Conservation (phyloP, 1,140 invertebrate genomes). For the Rhyacophila brunnea region DNA sequence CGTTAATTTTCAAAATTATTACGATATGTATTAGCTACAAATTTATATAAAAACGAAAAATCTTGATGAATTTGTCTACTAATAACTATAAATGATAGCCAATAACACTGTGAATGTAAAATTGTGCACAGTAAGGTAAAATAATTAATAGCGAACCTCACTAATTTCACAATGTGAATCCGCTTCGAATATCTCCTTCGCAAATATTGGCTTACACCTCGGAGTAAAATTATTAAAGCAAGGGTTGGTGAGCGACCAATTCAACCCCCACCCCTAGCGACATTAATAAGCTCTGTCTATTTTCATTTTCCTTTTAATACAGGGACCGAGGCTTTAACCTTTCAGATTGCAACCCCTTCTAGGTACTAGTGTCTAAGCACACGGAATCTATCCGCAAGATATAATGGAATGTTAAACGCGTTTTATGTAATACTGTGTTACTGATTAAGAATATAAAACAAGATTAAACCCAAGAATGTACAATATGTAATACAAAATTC, state of each 20-base stretch:
- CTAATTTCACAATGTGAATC: not conserved
- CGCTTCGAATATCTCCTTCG: not conserved
- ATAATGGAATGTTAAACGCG: not conserved
- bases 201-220: conserved; percentile 3
- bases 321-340: conserved; percentile 16
- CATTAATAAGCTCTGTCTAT: conserved; percentile 35
- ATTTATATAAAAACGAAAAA: no score
- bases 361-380: no score
- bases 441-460: no score
- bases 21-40: no score
- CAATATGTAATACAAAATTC: no score
- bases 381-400: conserved; percentile 7
- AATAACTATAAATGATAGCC: no score
- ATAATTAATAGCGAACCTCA: not conserved
- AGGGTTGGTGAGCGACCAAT: no score
- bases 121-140: not conserved
- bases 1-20: no score
- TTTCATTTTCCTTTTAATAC: conserved; percentile 34
- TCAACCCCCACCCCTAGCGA: conserved; percentile 2
- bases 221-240: not conserved
- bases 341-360: conserved; percentile 7
- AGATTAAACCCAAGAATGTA: no score
- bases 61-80: no score
- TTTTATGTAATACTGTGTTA: no score
- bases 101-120: no score